These are phyloP conservation scores for Harpagoxenus sublaevis DNA, from an alignment of 2,888 invertebrate genomes.

Conservation along the genomic window DNA sequence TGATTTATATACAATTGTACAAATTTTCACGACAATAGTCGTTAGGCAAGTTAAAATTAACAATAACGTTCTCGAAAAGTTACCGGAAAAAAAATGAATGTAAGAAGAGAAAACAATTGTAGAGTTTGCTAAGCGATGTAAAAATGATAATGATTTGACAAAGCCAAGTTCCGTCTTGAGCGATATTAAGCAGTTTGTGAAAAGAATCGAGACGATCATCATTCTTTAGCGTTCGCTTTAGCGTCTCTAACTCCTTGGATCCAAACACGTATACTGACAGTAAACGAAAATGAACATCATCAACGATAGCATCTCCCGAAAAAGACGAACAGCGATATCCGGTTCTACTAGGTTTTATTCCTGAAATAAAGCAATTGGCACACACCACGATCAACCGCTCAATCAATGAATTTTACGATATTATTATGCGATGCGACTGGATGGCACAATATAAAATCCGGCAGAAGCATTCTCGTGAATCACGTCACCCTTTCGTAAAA, in stretches of 20 bases:
- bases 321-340: neutral
- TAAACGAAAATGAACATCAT: conserved; percentile 43
- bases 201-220: conserved; percentile 11
- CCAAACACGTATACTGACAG: neutral
- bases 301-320: neutral
- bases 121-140: neutral
- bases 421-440: neutral
- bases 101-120: neutral
- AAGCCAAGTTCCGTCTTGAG: neutral
- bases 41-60: conserved; percentile 15
- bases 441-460: neutral
- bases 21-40: conserved; percentile 7
- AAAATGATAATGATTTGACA: conserved; percentile 15
- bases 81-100: neutral
- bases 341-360: neutral
- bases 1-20: conserved; percentile 23
- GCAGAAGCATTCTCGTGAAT: neutral
- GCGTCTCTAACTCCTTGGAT: neutral
- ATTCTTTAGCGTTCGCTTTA: conserved; percentile 2
- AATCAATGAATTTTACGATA: conserved; percentile 20
- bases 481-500: neutral
- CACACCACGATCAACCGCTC: neutral
- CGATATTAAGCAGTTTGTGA: neutral
- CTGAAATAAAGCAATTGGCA: conserved; percentile 7
- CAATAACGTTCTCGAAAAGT: neutral